These are phyloP conservation scores for Cerastis leucographa DNA, from an alignment of 2,888 invertebrate species.

Conservation along the genomic window DNA sequence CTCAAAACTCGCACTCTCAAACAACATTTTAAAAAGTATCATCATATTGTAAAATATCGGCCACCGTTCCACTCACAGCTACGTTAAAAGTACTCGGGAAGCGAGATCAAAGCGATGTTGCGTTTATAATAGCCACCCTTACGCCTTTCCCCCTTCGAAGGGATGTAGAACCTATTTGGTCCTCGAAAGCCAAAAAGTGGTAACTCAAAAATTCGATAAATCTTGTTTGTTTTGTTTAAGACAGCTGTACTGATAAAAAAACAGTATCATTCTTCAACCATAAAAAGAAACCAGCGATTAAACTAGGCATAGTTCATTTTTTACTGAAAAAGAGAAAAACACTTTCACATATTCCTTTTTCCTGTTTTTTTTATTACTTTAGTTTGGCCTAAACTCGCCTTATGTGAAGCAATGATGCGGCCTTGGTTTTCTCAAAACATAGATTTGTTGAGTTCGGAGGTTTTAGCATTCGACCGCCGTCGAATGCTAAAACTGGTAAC, in stretches of 20 bases:
- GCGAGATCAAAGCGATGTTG: constrained; percentile 78
- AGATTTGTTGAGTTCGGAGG: neutral
- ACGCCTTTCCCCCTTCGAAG: constrained; percentile 65
- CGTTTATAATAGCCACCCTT: constrained; percentile 82
- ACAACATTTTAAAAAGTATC: constrained; percentile 36
- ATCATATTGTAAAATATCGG: constrained; percentile 54
- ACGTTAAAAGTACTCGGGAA: constrained; percentile 66
- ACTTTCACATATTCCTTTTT: neutral
- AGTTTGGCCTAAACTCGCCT: too few relatives aligned
- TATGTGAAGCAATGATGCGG: too few relatives aligned
- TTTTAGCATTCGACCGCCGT: too few relatives aligned
- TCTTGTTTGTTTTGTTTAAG: neutral
- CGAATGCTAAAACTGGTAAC: neutral
- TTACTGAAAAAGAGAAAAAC: neutral
- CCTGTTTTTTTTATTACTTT: too few relatives aligned
- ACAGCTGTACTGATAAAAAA: neutral
- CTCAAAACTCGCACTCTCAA: constrained; percentile 13
- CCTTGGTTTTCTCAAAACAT: neutral
- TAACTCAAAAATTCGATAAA: neutral
- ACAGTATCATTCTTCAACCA: neutral
- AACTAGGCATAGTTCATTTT: neutral
- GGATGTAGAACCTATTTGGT: constrained; percentile 29
- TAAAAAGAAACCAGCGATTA: neutral
- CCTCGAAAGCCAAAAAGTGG: neutral
- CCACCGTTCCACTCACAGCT: constrained; percentile 60